These are phyloP conservation scores for Mobula hypostoma DNA, from an alignment of 2,113 vertebrate genomes.

Conservation along the genomic window DNA sequence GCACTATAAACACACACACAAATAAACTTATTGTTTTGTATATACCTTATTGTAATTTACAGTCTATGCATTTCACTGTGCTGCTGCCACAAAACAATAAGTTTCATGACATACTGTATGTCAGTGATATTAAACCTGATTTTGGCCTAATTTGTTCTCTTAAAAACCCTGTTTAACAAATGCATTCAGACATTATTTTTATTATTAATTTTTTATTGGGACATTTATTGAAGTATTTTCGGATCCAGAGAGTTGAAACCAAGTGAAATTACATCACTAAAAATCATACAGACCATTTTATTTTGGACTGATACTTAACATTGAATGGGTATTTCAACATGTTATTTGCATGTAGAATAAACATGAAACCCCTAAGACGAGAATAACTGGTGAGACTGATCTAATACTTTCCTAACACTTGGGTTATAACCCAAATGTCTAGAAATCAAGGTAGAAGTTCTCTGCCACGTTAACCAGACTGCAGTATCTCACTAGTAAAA, in stretches of 20 bases:
- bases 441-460: background rate
- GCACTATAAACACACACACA: too few relatives aligned
- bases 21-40: too few relatives aligned
- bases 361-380: background rate
- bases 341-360: background rate
- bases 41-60: too few relatives aligned
- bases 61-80: too few relatives aligned
- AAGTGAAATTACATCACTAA: background rate
- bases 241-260: background rate
- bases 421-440: background rate
- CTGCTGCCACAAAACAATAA: too few relatives aligned
- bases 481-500: background rate
- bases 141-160: background rate
- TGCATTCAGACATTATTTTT: too few relatives aligned
- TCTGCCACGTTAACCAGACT: background rate
- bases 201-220: too few relatives aligned
- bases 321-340: background rate
- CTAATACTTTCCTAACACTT: background rate
- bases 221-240: background rate
- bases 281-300: background rate
- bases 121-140: too few relatives aligned
- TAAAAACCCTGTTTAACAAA: background rate
- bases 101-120: too few relatives aligned
- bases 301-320: background rate
- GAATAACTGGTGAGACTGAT: background rate